A percentile compares a stretch with the other conserved stretches of the same genome.
Evolutionary conservation across 2,888 invertebrate genomes (phyloP).

Genomic region (Aphodius sticticus): DNA sequence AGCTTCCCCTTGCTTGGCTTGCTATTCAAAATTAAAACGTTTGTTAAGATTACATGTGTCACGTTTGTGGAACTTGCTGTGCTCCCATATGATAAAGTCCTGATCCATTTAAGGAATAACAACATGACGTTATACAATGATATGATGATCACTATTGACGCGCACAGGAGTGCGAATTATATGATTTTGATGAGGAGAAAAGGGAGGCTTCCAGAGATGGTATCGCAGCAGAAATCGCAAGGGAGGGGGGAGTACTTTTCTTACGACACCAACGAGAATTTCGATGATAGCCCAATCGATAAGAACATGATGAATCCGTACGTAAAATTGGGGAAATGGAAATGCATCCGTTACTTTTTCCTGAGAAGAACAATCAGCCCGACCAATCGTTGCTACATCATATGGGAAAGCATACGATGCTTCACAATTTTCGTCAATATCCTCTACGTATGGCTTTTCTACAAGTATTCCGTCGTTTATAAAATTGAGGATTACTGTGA

Average conservation of each 20-base stretch:
- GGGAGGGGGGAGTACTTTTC: conserved; percentile 33
- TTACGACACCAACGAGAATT: conserved; percentile 33
- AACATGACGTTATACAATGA: conserved; percentile 28
- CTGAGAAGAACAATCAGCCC: conserved; percentile 36
- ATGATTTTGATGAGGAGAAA: conserved; percentile 31
- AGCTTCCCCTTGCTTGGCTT: conserved; percentile 31
- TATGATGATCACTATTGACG: conserved; percentile 14
- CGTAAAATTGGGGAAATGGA: conserved; percentile 31
- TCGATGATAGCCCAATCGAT: conserved; percentile 23
- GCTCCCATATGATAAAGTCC: conserved; percentile 22
- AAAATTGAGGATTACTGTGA: conserved; percentile 16
- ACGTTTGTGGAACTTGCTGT: conserved; percentile 32
- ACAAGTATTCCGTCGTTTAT: conserved; percentile 23
- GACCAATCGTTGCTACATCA: conserved; percentile 25
- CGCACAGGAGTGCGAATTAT: conserved; percentile 25
- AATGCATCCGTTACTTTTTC: conserved; percentile 30
- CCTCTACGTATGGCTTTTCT: conserved; percentile 26
- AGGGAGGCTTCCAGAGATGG: conserved; percentile 32
- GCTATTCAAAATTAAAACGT: conserved; percentile 28
- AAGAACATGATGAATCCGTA: conserved; percentile 14
- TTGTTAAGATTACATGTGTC: conserved; percentile 25
- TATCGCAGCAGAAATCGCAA: conserved; percentile 28
- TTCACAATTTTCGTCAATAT: conserved; percentile 21
- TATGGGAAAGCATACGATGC: conserved; percentile 39
- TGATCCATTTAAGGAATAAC: conserved; percentile 25